These are phyloP conservation scores for Trachymyrmex cornetzi DNA, from an alignment of 1,140 invertebrate species.

Conservation along the genomic window DNA sequence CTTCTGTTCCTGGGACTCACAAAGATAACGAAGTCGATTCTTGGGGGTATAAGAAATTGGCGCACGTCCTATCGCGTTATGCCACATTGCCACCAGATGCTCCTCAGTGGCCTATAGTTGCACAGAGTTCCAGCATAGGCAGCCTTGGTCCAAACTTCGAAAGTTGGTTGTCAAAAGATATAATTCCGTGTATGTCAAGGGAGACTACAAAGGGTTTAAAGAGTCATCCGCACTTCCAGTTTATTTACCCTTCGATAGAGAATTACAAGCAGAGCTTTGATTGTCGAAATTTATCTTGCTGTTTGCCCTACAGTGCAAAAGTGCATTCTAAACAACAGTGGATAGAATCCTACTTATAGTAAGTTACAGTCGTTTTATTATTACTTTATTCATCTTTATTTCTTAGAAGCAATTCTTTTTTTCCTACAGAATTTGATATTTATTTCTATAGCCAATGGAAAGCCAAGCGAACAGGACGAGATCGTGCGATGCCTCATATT, in stretches of 20 bases:
- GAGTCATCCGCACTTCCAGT: constrained; percentile 85
- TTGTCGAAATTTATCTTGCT: constrained; percentile 93
- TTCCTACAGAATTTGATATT: constrained; percentile 17
- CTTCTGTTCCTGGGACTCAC: constrained; percentile 94
- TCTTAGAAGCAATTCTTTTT: background rate
- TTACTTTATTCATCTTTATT: constrained; percentile 36
- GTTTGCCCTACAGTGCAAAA: constrained; percentile 94
- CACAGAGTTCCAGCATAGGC: constrained; percentile 97
- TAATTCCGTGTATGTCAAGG: constrained; percentile 89
- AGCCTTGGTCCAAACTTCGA: constrained; percentile 91
- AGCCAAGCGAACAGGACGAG: constrained; percentile 89
- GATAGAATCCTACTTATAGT: constrained; percentile 93
- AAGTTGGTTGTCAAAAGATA: constrained; percentile 91
- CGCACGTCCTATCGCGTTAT: constrained; percentile 89
- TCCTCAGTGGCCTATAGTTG: constrained; percentile 90
- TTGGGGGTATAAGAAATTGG: constrained; percentile 92
- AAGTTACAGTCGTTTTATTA: constrained; percentile 81
- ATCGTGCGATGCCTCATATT: constrained; percentile 96
- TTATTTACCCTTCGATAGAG: constrained; percentile 91
- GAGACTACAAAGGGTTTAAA: constrained; percentile 83
- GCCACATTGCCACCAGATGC: constrained; percentile 87
- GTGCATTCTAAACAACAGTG: constrained; percentile 95
- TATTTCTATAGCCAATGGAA: constrained; percentile 91
- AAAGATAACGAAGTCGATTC: constrained; percentile 86
- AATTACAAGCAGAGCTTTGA: constrained; percentile 95